A percentile compares a stretch with the other conserved stretches of the same genome.
Conservation (phyloP, 2,888 invertebrate species). For the Pediacus dermestoides region DNA sequence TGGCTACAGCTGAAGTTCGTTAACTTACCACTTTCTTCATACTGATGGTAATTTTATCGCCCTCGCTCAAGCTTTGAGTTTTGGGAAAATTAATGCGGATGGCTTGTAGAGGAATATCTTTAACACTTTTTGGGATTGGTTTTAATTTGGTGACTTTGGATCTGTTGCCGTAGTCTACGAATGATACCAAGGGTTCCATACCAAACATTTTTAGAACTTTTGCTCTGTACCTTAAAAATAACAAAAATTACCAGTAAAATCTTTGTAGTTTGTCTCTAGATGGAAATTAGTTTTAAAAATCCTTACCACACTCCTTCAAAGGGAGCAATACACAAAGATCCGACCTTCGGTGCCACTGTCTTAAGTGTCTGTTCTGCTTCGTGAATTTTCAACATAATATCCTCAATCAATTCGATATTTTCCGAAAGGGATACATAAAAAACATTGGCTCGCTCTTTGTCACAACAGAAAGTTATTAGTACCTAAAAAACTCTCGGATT, state of each 20-base stretch:
- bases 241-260: too few relatives aligned
- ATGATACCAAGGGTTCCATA: slow-evolving; percentile 29
- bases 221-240: slow-evolving; percentile 34
- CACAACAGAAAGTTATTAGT: slow-evolving; percentile 23
- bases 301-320: slow-evolving; percentile 33
- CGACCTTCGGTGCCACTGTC: slow-evolving; percentile 18
- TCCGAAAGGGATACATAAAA: slow-evolving; percentile 29
- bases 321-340: slow-evolving; percentile 26
- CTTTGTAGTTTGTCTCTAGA: slow-evolving; percentile 7
- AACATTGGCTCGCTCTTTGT: slow-evolving; percentile 19
- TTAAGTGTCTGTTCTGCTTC: slow-evolving; percentile 12
- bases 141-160: slow-evolving; percentile 22
- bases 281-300: too few relatives aligned
- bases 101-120: slow-evolving; percentile 29
- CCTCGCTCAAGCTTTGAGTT: too few relatives aligned
- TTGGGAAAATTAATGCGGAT: slow-evolving; percentile 26
- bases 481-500: slow-evolving; percentile 32
- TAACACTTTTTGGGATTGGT: slow-evolving; percentile 24
- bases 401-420: slow-evolving; percentile 17
- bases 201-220: slow-evolving; percentile 23
- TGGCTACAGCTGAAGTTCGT: too few relatives aligned
- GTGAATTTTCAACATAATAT: slow-evolving; percentile 21
- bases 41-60: too few relatives aligned
- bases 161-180: slow-evolving; percentile 40
- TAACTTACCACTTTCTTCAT: too few relatives aligned